Percentiles rank a stretch among this genome's conserved stretches.
Evolutionary conservation across 2,113 vertebrate species (phyloP).

Genomic region (Sapajus apella): DNA sequence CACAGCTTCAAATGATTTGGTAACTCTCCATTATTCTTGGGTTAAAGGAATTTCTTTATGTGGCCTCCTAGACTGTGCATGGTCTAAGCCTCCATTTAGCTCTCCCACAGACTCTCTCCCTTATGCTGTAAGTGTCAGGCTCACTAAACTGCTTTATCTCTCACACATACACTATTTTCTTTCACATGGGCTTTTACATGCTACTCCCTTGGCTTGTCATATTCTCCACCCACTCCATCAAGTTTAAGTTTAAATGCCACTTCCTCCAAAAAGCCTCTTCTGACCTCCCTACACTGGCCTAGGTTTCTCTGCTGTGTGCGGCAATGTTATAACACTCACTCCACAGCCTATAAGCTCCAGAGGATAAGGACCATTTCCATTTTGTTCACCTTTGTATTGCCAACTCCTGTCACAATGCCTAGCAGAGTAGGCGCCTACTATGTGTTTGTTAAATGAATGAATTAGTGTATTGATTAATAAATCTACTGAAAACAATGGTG

Average conservation of each 20-base stretch:
- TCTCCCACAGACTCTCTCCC: not conserved
- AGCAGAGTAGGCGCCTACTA: not conserved
- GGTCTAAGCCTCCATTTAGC: not conserved
- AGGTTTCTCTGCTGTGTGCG: not conserved
- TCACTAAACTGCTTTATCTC: not conserved
- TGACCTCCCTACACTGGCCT: not conserved
- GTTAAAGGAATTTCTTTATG: not conserved
- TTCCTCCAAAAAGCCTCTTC: conserved; percentile 19
- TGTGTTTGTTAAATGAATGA: conserved; percentile 20
- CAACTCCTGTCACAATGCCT: not conserved
- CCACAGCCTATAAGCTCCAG: not conserved
- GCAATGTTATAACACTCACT: not conserved
- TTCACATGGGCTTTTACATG: not conserved
- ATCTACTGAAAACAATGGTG: conserved; percentile 28
- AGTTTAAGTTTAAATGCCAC: conserved; percentile 43
- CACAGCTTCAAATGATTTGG: not conserved
- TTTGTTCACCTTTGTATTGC: not conserved
- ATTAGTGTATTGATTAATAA: not conserved
- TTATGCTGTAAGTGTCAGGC: not conserved
- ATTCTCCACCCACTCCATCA: not conserved
- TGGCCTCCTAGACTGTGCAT: not conserved
- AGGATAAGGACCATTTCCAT: not conserved
- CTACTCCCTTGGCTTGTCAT: not conserved
- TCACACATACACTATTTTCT: not conserved
- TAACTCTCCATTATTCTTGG: conserved; percentile 27